Base-by-base conservation (phyloP, 2,888 invertebrate genomes). In the Dynastes hyllus region DNA sequence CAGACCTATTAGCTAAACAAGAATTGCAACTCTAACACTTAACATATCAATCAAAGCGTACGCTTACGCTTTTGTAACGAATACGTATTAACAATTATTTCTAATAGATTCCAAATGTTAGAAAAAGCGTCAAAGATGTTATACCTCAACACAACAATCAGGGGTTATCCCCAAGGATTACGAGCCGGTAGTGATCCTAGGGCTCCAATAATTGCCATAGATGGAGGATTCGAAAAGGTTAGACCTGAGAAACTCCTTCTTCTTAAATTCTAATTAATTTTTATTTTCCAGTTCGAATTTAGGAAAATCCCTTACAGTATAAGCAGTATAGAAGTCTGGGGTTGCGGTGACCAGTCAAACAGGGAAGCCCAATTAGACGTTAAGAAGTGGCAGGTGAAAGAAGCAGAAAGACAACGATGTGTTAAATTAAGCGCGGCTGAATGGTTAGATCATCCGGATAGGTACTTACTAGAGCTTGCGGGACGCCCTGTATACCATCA, bases 371-470 rank as follows among this genome's bases (percentile, higher is more conserved):
- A 98, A 89, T 89, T 95, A 81, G 96, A 97, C 85, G 94, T 97
- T 84, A 97, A 97, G 88, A 95, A 84, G 83, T 97, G 96, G 96
- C 96, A 97, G 88, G 94, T 95, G 27, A 93, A 93, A 85, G 97
- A 98, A 88, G 96, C 95, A 0, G 97, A 98, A 90, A 92, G 95
- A 80, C 95, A 96, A 84, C 91, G 95, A 76, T 93, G 94, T 86
- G 96, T 98, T 8, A 97, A 97, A 87, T 88, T 97, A 80, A 95
- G 95, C 16, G 94, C 97, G 0, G 93, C 95, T 27, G 97, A 98
- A 87, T 98, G 98, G 98, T 92, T 96, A 86, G 97, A 98, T 87
- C 97, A 98, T 90, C 98, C 98, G 0, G 98, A 98, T 90, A 92
- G 97, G 78, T 97, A 97, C 88, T 91, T 98, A 71, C 90, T 98